Percentiles rank a stretch among this genome's conserved stretches.
These are phyloP conservation scores for Sinhomidia bicolor DNA, from an alignment of 2,888 invertebrate species.

Conservation along the genomic window DNA sequence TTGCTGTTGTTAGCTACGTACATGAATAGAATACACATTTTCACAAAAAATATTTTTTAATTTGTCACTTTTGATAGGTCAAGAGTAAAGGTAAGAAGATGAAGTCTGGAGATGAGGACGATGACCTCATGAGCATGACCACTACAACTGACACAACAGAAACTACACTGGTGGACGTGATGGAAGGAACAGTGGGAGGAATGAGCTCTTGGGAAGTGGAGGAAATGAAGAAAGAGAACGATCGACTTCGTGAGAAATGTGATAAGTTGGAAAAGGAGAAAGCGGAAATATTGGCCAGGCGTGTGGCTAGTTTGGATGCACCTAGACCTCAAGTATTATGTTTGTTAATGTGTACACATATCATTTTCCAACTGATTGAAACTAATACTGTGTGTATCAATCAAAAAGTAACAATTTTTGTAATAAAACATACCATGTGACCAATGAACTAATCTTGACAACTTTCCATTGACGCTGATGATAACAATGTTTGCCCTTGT, in stretches of 20 bases:
- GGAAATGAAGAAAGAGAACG: conserved; percentile 78
- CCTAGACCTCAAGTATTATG: conserved; percentile 78
- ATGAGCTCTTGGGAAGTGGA: conserved; percentile 79
- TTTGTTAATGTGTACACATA: not conserved
- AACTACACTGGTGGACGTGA: conserved; percentile 85
- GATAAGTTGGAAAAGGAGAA: conserved; percentile 93
- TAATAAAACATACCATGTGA: not conserved
- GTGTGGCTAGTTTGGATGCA: conserved; percentile 79
- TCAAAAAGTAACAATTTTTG: not conserved
- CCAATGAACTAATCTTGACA: not conserved
- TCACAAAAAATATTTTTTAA: not conserved
- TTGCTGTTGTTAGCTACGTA: conserved; percentile 81
- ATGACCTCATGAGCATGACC: conserved; percentile 83
- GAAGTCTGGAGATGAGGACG: conserved; percentile 83
- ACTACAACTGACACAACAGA: conserved; percentile 87
- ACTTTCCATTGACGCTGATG: not conserved
- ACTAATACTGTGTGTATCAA: not conserved
- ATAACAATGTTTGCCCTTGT: not conserved
- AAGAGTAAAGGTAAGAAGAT: conserved; percentile 79
- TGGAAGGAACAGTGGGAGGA: conserved; percentile 75
- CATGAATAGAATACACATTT: conserved; percentile 91
- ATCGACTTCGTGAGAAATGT: conserved; percentile 83
- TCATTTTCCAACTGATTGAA: not conserved
- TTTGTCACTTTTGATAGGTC: conserved; percentile 73
- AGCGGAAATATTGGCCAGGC: conserved; percentile 87